Evolutionary conservation across 2,113 vertebrate genomes (phyloP), one percentile per base, ranked within the genome.

Genomic region (Gymnorhina tibicen): DNA sequence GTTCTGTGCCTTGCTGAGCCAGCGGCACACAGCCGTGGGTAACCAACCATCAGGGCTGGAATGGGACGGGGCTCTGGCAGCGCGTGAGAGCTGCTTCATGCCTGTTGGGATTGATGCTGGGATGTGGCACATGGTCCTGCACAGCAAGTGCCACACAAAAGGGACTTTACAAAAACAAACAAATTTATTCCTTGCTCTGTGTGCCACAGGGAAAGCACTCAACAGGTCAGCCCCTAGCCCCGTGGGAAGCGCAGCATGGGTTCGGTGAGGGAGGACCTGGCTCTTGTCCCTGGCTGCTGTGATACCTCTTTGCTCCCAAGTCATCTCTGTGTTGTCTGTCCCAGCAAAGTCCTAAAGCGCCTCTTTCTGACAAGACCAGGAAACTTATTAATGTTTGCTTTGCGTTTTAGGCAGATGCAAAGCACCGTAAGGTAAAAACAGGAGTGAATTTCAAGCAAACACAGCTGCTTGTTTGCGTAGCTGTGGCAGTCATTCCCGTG

Each of bases 21-120:
- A 68, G 14, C 7, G 50, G 47, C n/a, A 8, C 30, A 0, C 33
- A 74, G 60, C 76, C 13, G 1, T 16, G 55, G 26, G 46, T 35
- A 42, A 30, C 41, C 69, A 50, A 0, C 16, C 22, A 6, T 7
- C 0, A 1, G 42, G 64, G n/a, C 64, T 81, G 50, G 53, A 58
- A 50, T 0, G 5, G 35, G 4, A 20, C 21, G 30, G 28, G 52
- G 39, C 26, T 50, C 56, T 59, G 73, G 37, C 85, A 87, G 33
- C 2, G 0, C 35, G 28, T 23, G 56, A 70, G 44, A 55, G 47
- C 11, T 28, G 19, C 44, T 81, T 39, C 44, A 64, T 69, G 52
- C 56, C 15, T 49, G 26, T 26, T 59, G 52, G 37, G 28, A 21
- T 67, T 33, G 67, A 21, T 53, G 70, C 42, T 62, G 56, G 24